Base-by-base conservation (phyloP, 2,888 invertebrate genomes). In the Schizaphis graminum region DNA sequence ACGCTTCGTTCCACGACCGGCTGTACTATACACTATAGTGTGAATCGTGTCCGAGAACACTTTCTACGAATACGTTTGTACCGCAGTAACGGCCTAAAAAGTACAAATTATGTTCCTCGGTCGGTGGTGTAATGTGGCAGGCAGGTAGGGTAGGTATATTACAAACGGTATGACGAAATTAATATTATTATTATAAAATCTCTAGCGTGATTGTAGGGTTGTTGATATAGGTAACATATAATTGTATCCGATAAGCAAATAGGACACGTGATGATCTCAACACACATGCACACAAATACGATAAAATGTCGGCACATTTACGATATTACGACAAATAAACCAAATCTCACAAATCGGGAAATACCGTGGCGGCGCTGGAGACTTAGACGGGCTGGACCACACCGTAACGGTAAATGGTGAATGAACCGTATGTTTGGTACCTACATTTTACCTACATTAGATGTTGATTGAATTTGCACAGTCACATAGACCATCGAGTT, bases 51-150 rank as follows among this genome's bases (percentile, higher is more conserved):
- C 53, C 35, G 24, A 88, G 77, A 35, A 88, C 53, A 88, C 88
- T 88, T 88, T 88, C 88, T 88, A 88, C 88, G 88, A 35, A 35
- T 53, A 35, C 53, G 88, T 88, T 53, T 49, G 88, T 87, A 21
- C 67, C n/a, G 35, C 10, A 86, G 86, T 67, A 67, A 67, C n/a
- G 21, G 77, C 8, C 35, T 77, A 41, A 77, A 77, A 53, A 53
- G 53, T 53, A 53, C 53, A 53, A 77, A 77, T 35, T 35, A 35
- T 77, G 35, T 77, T 35, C 35, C n/a, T 67, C 35, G n/a, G 35
- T 35, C 67, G n/a, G n/a, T 21, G 77, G 35, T 1, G 77, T 35
- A 21, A 21, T 21, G 35, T 35, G 16, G n/a, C n/a, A n/a, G n/a
- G n/a, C n/a, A n/a, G n/a, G n/a, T n/a, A n/a, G n/a, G n/a, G n/a